A percentile compares a stretch with the other conserved stretches of the same genome.
Conservation (phyloP, 2,797 vertebrate genomes). For the Diplodus puntazzo region DNA sequence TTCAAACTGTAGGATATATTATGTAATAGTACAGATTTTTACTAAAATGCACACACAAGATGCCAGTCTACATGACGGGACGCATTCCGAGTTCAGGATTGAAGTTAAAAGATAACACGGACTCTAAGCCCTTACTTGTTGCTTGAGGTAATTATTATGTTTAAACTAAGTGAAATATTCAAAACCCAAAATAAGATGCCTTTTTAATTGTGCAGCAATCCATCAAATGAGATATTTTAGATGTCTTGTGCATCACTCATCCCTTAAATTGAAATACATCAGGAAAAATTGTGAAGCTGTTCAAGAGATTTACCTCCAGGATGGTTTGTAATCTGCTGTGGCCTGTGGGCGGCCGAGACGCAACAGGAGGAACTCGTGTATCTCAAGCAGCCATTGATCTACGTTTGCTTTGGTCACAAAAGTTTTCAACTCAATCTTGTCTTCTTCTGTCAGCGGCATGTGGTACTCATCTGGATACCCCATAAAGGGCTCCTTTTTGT, state of each 20-base stretch:
- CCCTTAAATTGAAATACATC: too few relatives aligned
- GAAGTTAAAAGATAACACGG: background rate
- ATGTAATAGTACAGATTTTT: too few relatives aligned
- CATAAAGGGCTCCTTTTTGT: constrained; percentile 88
- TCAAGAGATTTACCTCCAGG: constrained; percentile 83
- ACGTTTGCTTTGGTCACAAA: constrained; percentile 82
- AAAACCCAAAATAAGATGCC: background rate
- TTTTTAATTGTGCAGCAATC: background rate
- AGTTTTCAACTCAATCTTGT: constrained; percentile 69
- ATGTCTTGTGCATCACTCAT: background rate
- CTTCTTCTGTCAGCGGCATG: constrained; percentile 65
- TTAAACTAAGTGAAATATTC: background rate
- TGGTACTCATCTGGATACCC: constrained; percentile 79
- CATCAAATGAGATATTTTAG: background rate
- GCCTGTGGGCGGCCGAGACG: constrained; percentile 70
- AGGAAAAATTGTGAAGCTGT: rapidly evolving
- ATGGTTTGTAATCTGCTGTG: constrained; percentile 71
- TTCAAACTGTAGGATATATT: too few relatives aligned
- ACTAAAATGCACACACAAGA: too few relatives aligned
- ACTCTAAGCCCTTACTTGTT: background rate
- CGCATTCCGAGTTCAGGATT: too few relatives aligned
- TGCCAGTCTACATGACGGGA: background rate
- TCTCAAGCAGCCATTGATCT: constrained; percentile 88
- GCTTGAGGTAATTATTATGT: background rate
- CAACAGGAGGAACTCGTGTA: constrained; percentile 89